Conservation (phyloP, 2,888 invertebrate species). For the Metallyticus violacea region DNA sequence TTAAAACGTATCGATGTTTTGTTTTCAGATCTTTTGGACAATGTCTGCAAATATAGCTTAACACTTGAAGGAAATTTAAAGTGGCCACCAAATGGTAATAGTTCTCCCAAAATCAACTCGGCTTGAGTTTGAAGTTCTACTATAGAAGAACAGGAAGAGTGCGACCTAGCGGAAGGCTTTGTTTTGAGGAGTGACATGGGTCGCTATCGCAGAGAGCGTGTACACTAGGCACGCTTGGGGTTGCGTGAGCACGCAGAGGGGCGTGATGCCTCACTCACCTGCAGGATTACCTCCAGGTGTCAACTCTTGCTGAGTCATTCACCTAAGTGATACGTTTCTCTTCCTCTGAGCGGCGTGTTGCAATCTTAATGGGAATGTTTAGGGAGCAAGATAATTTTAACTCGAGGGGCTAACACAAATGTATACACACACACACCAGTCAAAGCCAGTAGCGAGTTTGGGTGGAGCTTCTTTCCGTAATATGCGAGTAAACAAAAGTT, state of each 20-base stretch:
- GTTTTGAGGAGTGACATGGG: background rate
- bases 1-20: no score
- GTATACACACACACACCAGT: background rate
- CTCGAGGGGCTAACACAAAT: background rate
- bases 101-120: background rate
- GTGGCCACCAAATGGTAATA: no score
- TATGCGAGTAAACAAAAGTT: background rate
- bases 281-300: background rate
- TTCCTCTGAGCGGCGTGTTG: background rate
- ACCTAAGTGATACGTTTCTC: no score
- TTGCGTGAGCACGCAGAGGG: slow-evolving; percentile 12
- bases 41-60: no score
- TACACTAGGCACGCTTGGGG: background rate
- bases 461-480: background rate
- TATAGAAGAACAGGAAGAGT: background rate
- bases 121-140: background rate
- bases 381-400: no score
- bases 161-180: background rate
- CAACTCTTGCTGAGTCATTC: background rate
- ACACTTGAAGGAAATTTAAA: no score
- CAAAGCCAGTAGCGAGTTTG: background rate
- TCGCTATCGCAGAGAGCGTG: background rate
- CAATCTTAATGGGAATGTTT: background rate
- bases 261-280: background rate
- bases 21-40: no score